These are phyloP conservation scores for Cosmorhoe ocellata DNA, from an alignment of 2,888 invertebrate genomes.

Conservation along the genomic window DNA sequence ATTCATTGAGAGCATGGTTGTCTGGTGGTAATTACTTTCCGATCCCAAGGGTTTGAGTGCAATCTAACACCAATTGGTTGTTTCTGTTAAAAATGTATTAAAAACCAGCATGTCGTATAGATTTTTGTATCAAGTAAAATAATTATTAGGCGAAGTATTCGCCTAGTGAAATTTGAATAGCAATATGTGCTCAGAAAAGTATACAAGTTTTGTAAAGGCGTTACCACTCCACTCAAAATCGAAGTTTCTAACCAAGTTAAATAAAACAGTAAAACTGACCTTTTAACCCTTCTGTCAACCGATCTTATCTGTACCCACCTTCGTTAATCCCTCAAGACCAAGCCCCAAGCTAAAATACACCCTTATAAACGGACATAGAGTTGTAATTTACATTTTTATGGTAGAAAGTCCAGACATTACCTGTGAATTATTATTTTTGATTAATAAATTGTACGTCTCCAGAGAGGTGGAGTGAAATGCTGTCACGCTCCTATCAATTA, in stretches of 20 bases:
- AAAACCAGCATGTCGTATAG: too few species aligned
- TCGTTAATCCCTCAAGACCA: slow-evolving; percentile 13
- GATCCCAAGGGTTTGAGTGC: too few species aligned
- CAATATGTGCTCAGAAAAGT: neutral
- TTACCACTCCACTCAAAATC: neutral
- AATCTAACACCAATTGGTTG: too few species aligned
- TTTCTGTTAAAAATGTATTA: too few species aligned
- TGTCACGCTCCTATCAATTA: slow-evolving; percentile 68
- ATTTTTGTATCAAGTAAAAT: too few species aligned
- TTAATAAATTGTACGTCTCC: slow-evolving; percentile 78
- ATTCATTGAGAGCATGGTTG: too few species aligned
- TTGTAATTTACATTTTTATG: slow-evolving; percentile 7
- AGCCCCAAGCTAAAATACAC: slow-evolving; percentile 35
- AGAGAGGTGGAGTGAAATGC: slow-evolving; percentile 53
- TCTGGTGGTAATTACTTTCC: too few species aligned
- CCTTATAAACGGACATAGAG: slow-evolving; percentile 7
- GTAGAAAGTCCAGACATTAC: slow-evolving; percentile 60
- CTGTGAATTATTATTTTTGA: slow-evolving; percentile 82
- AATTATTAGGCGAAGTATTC: too few species aligned
- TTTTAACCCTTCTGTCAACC: slow-evolving; percentile 33
- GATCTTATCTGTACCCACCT: slow-evolving; percentile 27
- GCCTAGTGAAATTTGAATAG: neutral
- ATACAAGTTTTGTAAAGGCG: neutral
- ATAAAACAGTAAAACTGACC: slow-evolving; percentile 19
- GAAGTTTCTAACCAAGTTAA: slow-evolving; percentile 8